These are phyloP conservation scores for Oscheius sp. DNA, from an alignment of 2,888 invertebrate genomes.

Conservation along the genomic window DNA sequence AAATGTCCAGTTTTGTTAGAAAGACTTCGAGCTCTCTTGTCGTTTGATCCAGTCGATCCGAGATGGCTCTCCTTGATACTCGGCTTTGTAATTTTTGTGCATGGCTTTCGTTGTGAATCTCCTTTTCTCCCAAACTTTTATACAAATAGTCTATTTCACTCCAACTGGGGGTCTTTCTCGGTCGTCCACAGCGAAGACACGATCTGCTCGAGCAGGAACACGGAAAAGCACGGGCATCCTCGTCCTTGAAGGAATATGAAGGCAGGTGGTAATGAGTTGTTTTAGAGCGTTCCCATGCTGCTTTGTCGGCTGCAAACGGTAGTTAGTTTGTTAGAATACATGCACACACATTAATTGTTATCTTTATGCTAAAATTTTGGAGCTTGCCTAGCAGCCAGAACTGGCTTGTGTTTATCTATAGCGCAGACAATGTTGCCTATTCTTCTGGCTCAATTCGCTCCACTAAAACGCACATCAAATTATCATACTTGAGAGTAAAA, in stretches of 20 bases:
- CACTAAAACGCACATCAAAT: too few relatives aligned
- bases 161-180: conserved; percentile 41
- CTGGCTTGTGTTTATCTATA: too few relatives aligned
- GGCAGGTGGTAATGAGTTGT: conserved; percentile 61
- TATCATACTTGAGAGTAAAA: too few relatives aligned
- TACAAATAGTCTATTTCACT: conserved; percentile 50
- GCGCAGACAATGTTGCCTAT: too few relatives aligned
- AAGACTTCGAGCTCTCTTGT: conserved; percentile 51
- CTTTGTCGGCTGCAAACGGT: conserved; percentile 15
- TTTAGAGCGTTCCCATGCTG: conserved; percentile 23
- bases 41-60: conserved; percentile 54
- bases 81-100: conserved; percentile 12
- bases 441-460: too few relatives aligned
- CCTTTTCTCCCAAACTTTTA: conserved; percentile 15
- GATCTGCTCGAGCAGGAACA: conserved; percentile 23
- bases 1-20: conserved; percentile 27
- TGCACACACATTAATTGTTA: too few relatives aligned
- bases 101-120: conserved; percentile 1
- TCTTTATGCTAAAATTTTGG: too few relatives aligned
- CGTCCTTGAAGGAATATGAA: conserved; percentile 53
- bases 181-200: conserved; percentile 49
- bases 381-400: too few relatives aligned
- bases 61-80: conserved; percentile 47
- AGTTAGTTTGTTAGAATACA: too few relatives aligned
- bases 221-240: conserved; percentile 47